Conservation (phyloP, 2,888 invertebrate genomes). For the Chloroclysta siterata region DNA sequence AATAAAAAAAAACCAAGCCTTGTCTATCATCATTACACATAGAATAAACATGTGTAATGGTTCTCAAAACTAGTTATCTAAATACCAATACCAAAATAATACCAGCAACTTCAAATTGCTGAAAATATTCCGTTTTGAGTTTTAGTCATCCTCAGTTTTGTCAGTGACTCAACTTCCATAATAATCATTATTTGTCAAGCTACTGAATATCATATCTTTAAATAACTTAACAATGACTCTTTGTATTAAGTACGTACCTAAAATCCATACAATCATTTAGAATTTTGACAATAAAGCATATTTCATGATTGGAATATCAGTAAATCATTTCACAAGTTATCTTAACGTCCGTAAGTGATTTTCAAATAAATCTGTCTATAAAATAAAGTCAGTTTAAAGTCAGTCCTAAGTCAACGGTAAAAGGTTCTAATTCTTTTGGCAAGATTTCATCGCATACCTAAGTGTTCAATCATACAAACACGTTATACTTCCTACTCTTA, state of each 20-base stretch:
- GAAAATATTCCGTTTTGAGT: no score
- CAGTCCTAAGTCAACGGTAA: background rate
- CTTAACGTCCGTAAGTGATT: constrained; percentile 19
- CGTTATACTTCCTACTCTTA: constrained; percentile 47
- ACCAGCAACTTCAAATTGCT: no score
- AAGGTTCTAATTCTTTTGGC: constrained; percentile 28
- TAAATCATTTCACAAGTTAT: constrained; percentile 34
- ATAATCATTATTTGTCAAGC: no score
- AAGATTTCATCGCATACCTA: constrained; percentile 24
- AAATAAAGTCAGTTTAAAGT: background rate
- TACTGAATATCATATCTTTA: background rate
- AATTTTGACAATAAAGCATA: constrained; percentile 27
- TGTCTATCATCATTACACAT: no score
- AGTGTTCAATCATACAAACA: constrained; percentile 30
- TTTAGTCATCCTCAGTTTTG: no score
- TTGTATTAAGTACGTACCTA: background rate
- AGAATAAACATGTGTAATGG: no score
- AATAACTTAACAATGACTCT: constrained; percentile 15
- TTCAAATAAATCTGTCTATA: background rate
- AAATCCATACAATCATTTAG: constrained; percentile 22
- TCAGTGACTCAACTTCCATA: no score
- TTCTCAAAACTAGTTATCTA: no score
- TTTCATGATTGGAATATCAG: constrained; percentile 33
- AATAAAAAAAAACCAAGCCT: no score
- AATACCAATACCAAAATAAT: no score